Base-by-base conservation (phyloP, 2,797 vertebrate species). In the Podargus strigoides region DNA sequence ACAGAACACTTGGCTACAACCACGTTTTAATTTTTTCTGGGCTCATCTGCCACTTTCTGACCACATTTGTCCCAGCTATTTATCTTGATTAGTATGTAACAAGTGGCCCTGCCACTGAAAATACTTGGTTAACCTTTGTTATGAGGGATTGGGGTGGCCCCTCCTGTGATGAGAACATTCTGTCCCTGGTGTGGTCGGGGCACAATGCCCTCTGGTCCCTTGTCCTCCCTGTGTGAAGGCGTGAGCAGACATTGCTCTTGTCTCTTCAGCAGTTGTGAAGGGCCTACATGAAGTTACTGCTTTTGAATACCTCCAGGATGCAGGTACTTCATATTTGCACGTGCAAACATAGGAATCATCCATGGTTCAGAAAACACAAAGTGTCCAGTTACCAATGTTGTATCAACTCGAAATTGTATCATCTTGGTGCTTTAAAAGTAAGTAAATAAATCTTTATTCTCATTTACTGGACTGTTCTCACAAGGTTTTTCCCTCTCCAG, bases 201-300 rank as follows among this genome's bases (percentile, higher is more conserved):
- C 26, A 5, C 2, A 4, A 1, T 42, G 53, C 5, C 1, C 1
- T 4, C 55, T 2, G 0, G 28, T n/a, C 59, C 21, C 52, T 22
- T 21, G 11, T 13, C 22, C 46, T 24, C 39, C 13, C 59, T 0
- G 0, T 6, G 68, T 10, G 2, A 2, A 5, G 4, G n/a, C 3
- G 12, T 23, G 2, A 30, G 21, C 11, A 1, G 2, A 1, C 2
- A 10, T 5, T 12, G 2, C 47, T 34, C 28, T 6, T 28, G 16
- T n/a, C 52, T 18, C 58, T 21, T 39, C 11, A 2, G 14, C 55
- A 13, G 22, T 5, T 11, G 2, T 2, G 42, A 50, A 11, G 18
- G 24, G 14, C 36, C 30, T 6, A 1, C 1, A 0, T 5, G 3
- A 41, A 19, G 11, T 2, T 22, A 26, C 23, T 83, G 50, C 22